Base-by-base conservation (phyloP, 2,797 vertebrate genomes). In the Onychomys arenicola region DNA sequence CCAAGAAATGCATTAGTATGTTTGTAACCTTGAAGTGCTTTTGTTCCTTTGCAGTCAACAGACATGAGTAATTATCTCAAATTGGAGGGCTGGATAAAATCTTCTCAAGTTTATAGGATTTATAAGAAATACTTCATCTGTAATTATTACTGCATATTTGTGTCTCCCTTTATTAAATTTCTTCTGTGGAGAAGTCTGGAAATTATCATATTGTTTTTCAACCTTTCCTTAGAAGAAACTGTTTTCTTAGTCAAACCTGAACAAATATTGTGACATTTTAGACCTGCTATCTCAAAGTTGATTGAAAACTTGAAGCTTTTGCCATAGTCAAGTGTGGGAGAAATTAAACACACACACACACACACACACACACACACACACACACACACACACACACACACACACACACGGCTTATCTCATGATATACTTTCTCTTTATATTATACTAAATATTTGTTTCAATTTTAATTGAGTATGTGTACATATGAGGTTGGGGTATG, bases 161-260 rank as follows among this genome's bases (percentile, higher is more conserved):
- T 89, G 27, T 25, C 40, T 89, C 29, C 13, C 76, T 40, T 94
- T 89, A 55, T 40, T 85, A 87, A 81, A 78, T 91, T 89, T 89
- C 34, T 73, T 80, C 9, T 40, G 32, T 52, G 78, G 69, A 37
- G 43, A 91, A 95, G 84, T 82, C 88, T 93, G 9, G 82, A 86
- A 78, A 83, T 95, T 75, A 90, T 91, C 61, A 80, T 91, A 34
- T 34, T 77, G 11, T 49, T 83, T 93, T 80, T 75, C 2, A 34
- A 55, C 27, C 43, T 63, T 95, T 49, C 80, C n/a, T 93, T 57
- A 80, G 75, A 90, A 95, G 34, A 40, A 93, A 40, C 77, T 91
- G n/a, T 92, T 95, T 94, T 14, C 25, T 76, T 89, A 78, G 55
- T 78, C 37, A 95, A 84, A 93, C 27, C 57, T 63, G 11, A 92